Base-by-base conservation (phyloP, 2,888 invertebrate species). In the Campoplex capitator region DNA sequence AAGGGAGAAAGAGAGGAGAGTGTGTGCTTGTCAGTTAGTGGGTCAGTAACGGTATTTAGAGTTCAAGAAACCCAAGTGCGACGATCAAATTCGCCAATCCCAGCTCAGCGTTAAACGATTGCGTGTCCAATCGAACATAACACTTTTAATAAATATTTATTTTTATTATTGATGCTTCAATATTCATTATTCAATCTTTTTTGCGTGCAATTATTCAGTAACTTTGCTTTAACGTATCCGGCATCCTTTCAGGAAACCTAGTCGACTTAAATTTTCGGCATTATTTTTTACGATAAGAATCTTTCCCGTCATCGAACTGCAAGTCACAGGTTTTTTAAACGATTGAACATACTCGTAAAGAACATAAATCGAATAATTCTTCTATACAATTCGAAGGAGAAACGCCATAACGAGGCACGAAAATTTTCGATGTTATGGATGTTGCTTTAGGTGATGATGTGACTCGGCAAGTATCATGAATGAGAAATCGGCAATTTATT, bases 31-130 rank as follows among this genome's bases (percentile, higher is more conserved):
- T 93, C 92, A 91, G 93, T 92, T 93, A 94, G 93, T 94, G 92
- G 94, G 94, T 93, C 94, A 91, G 88, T 94, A 94, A 94, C 94
- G 94, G 94, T 93, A 93, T 82, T 79, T 86, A 84, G 89, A 91
- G 93, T 93, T 94, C 93, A 93, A 94, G 92, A 93, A 94, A 93
- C 94, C 90, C 92, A 85, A 88, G 58, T 88, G 84, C 88, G 84
- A 88, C 90, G 85, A 65, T 91, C 89, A 89, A 91, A 92, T 91
- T 92, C 78, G 87, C 89, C 85, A 88, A 77, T 79, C 74, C 79
- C 62, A 71, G 58, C 54, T 75, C 75, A 48, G 9, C 67, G 16
- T 74, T 42, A 58, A 56, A 74, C 38, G 23, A 48, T 74, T 74
- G 18, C 38, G 56, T 56, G 74, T 58, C 58, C 42, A 75, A 75